phyloP scores from a whole-genome alignment of 2,113 vertebrate species.

The Dolichallabes microphthalmus region DNA sequence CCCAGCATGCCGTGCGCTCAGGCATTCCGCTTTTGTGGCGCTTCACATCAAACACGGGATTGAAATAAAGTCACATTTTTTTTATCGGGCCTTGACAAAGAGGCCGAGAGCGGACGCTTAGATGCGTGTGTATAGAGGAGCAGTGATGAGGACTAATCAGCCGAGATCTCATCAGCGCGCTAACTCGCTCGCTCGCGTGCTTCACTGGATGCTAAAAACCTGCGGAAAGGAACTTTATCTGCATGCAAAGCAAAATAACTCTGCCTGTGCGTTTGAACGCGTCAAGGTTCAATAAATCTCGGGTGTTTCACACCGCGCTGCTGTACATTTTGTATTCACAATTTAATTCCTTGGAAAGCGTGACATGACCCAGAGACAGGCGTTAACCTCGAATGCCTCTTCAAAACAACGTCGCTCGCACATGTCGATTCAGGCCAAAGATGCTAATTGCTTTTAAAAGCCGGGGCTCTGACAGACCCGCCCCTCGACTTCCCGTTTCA shows the following conservation, averaged over 20 bases:
- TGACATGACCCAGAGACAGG: not conserved
- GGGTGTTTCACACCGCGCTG: not conserved
- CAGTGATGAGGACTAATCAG: constrained; percentile 60
- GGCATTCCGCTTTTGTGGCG: constrained; percentile 56
- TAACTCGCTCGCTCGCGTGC: constrained; percentile 72
- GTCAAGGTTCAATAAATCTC: not conserved
- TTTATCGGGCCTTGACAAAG: constrained; percentile 68
- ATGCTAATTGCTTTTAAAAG: not conserved
- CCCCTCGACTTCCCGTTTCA: not conserved
- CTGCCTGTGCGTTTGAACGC: constrained; percentile 38
- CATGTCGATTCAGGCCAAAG: not conserved
- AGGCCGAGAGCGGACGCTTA: constrained; percentile 61
- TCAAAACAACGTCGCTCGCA: not conserved
- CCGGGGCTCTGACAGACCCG: not conserved
- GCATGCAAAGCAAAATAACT: not conserved
- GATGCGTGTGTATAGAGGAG: constrained; percentile 59
- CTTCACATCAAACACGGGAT: constrained; percentile 67
- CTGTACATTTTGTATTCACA: not conserved
- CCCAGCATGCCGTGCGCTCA: constrained; percentile 36
- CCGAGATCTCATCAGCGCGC: constrained; percentile 71
- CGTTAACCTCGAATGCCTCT: too few species aligned
- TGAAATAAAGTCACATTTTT: constrained; percentile 43
- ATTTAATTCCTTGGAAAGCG: not conserved
- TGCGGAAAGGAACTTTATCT: constrained; percentile 16
- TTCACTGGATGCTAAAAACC: constrained; percentile 63